phyloP scores from a whole-genome alignment of 2,888 invertebrate species.

The Salpingus planirostris region DNA sequence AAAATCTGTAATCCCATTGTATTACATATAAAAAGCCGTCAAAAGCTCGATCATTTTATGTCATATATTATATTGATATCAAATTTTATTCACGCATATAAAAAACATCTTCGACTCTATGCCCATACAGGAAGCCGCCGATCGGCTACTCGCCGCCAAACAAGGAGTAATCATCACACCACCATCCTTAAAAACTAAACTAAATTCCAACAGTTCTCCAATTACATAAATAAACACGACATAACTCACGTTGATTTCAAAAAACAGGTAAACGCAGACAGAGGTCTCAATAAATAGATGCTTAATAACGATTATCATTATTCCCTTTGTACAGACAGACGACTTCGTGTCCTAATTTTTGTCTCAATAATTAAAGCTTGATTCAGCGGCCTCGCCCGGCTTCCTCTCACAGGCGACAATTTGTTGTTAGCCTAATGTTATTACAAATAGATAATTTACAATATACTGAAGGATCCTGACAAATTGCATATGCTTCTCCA shows the following conservation, averaged over 20 bases:
- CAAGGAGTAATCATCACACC: too few species aligned
- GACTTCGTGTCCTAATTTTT: too few species aligned
- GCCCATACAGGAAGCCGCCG: too few species aligned
- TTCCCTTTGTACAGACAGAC: too few species aligned
- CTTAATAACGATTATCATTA: too few species aligned
- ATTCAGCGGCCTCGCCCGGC: too few species aligned
- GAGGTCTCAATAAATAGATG: constrained; percentile 10
- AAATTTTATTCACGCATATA: constrained; percentile 41
- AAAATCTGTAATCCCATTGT: constrained; percentile 43
- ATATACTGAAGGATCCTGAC: constrained; percentile 35
- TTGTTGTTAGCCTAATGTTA: constrained; percentile 37
- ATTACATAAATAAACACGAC: too few species aligned
- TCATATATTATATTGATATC: constrained; percentile 40
- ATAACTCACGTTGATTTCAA: too few species aligned
- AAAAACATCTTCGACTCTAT: constrained; percentile 39
- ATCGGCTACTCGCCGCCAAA: too few species aligned
- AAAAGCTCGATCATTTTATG: constrained; percentile 44
- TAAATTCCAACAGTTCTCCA: too few species aligned
- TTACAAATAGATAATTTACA: constrained; percentile 41
- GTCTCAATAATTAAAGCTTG: too few species aligned
- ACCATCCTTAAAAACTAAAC: too few species aligned
- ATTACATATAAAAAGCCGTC: constrained; percentile 45
- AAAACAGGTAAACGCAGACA: constrained; percentile 10
- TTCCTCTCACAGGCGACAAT: constrained; percentile 20
- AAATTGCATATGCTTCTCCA: constrained; percentile 35